A percentile compares a stretch with the other conserved stretches of the same genome.
phyloP scores from a whole-genome alignment of 2,888 invertebrate species.

The Neoitamus cyanurus region DNA sequence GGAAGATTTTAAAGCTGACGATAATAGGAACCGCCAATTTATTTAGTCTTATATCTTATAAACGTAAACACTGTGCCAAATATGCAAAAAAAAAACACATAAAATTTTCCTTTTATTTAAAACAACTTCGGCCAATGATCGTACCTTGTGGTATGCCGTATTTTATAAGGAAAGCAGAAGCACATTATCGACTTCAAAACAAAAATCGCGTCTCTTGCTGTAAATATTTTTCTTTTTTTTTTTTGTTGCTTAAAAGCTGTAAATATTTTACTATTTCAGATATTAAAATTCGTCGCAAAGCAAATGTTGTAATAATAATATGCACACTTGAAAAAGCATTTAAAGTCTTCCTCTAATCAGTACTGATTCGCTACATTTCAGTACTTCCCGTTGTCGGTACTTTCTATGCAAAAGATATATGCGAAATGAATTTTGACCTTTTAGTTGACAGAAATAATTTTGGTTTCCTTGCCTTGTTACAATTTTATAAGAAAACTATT shows the following conservation, averaged over 20 bases:
- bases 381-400: slow-evolving; percentile 49
- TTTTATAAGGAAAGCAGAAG: background rate
- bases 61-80: too few species aligned
- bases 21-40: background rate
- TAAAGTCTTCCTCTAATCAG: slow-evolving; percentile 51
- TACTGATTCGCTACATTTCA: slow-evolving; percentile 56
- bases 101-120: background rate
- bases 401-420: slow-evolving; percentile 38
- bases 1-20: slow-evolving; percentile 50
- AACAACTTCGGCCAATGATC: background rate
- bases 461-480: slow-evolving; percentile 40
- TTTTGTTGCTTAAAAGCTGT: too few species aligned
- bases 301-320: too few species aligned
- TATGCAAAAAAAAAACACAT: background rate
- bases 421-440: slow-evolving; percentile 41
- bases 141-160: background rate
- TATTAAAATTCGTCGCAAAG: background rate
- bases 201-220: background rate
- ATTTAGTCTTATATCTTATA: too few species aligned
- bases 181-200: background rate
- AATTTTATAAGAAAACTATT: slow-evolving; percentile 21
- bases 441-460: background rate
- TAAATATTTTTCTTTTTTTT: background rate
- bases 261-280: background rate
- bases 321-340: slow-evolving; percentile 7